Evolutionary conservation across 1,140 invertebrate genomes (phyloP).

Genomic region (Orussus abietinus): DNA sequence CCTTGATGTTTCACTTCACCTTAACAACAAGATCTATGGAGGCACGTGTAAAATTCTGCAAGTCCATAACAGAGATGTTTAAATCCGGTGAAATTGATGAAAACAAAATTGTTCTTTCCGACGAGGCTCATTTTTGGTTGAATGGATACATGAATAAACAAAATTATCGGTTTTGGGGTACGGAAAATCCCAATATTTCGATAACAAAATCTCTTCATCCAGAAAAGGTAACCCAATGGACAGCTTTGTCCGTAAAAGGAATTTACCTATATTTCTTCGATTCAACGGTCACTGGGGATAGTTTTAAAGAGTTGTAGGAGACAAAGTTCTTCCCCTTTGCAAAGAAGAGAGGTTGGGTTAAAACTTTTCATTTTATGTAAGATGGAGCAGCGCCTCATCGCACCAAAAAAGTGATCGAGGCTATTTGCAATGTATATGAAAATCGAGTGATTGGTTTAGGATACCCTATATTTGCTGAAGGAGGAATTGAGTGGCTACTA

Average conservation of each 20-base stretch:
- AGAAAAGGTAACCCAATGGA: conserved; percentile 32
- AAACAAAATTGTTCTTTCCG: conserved; percentile 20
- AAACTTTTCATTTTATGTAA: too few species aligned
- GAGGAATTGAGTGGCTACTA: background rate
- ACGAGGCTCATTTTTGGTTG: conserved; percentile 28
- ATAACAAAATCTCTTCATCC: conserved; percentile 35
- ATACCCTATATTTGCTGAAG: background rate
- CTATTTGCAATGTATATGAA: background rate
- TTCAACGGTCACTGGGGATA: background rate
- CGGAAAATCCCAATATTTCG: conserved; percentile 18
- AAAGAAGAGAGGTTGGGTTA: conserved; percentile 3
- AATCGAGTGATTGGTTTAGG: conserved; percentile 1
- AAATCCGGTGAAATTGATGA: background rate
- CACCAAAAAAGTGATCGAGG: background rate
- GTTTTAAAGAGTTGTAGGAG: conserved; percentile 2
- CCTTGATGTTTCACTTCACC: too few species aligned
- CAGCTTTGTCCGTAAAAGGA: conserved; percentile 14
- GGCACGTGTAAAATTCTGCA: conserved; percentile 1
- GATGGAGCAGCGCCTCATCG: background rate
- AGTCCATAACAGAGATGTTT: conserved; percentile 6
- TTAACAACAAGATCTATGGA: background rate
- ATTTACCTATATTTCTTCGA: too few species aligned
- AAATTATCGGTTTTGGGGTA: too few species aligned
- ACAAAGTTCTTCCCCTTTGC: conserved; percentile 4
- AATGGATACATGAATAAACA: too few species aligned